Conservation (phyloP, 2,888 invertebrate species). For the Xanthia togata region DNA sequence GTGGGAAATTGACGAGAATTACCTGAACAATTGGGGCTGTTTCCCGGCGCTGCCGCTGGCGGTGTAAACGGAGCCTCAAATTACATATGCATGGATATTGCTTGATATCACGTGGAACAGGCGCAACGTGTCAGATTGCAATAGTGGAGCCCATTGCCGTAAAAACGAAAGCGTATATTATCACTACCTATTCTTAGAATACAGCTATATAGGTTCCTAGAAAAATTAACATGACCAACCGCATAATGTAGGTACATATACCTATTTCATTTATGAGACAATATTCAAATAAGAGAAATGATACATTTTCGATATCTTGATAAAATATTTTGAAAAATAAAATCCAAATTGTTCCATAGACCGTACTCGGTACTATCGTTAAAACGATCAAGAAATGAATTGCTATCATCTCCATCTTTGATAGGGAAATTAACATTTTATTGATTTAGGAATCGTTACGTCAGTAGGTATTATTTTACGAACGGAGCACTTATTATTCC, state of each 20-base stretch:
- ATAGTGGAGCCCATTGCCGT: conserved; percentile 2
- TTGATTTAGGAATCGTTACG: conserved; percentile 31
- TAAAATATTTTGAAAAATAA: conserved; percentile 41
- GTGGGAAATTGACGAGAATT: conserved; percentile 24
- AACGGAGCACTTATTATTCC: not conserved
- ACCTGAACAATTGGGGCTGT: conserved; percentile 25
- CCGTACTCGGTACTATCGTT: conserved; percentile 19
- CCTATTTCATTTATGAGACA: not conserved
- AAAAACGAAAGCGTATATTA: not conserved
- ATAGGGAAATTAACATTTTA: conserved; percentile 57
- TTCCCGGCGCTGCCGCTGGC: not conserved
- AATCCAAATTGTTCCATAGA: conserved; percentile 41
- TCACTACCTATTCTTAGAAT: not conserved
- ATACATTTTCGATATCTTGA: conserved; percentile 21
- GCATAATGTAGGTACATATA: not conserved
- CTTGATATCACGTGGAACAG: not conserved
- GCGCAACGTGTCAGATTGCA: conserved; percentile 9
- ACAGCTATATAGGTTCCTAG: not conserved
- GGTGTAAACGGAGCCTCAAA: conserved; percentile 2
- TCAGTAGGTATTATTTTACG: conserved; percentile 12
- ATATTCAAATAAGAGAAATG: conserved; percentile 27
- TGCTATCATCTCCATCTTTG: conserved; percentile 40
- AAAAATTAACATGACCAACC: not conserved
- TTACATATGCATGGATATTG: conserved; percentile 41
- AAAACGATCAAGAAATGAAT: conserved; percentile 50